These are phyloP conservation scores for Eumaeus atala DNA, from an alignment of 1,140 invertebrate genomes.

Conservation along the genomic window DNA sequence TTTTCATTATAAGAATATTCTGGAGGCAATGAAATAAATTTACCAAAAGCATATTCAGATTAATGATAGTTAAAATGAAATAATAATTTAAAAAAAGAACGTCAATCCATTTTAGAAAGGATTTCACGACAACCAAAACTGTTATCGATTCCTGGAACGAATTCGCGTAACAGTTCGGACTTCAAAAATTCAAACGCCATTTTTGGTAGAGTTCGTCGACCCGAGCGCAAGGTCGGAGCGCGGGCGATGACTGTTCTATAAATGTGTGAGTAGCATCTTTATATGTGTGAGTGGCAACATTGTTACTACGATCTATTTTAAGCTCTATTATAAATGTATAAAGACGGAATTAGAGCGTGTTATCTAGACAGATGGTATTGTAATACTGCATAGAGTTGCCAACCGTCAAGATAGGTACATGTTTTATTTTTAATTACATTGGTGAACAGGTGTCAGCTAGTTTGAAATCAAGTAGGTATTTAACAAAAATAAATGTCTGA, in stretches of 20 bases:
- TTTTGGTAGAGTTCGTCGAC: constrained; percentile 55
- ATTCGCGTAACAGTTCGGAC: constrained; percentile 21
- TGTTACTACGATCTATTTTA: constrained; percentile 19
- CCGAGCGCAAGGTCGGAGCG: constrained; percentile 56
- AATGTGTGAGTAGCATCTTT: neutral
- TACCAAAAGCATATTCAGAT: constrained; percentile 4
- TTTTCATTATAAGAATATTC: no score
- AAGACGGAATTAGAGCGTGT: constrained; percentile 23
- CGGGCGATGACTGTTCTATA: constrained; percentile 42
- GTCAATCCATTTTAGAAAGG: no score
- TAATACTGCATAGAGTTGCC: constrained; percentile 18
- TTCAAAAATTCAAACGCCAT: constrained; percentile 37
- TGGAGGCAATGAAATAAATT: neutral
- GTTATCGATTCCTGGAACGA: constrained; percentile 6
- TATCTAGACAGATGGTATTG: constrained; percentile 29
- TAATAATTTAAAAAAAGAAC: no score
- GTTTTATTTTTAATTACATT: constrained; percentile 10
- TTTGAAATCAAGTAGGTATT: neutral
- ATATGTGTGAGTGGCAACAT: constrained; percentile 29
- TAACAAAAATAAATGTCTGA: neutral
- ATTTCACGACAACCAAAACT: neutral
- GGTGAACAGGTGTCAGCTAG: neutral
- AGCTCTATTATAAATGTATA: constrained; percentile 22
- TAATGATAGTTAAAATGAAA: no score
- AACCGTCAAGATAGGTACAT: constrained; percentile 5